Conservation (phyloP, 2,113 vertebrate species). For the Campylomormyrus numenius region DNA sequence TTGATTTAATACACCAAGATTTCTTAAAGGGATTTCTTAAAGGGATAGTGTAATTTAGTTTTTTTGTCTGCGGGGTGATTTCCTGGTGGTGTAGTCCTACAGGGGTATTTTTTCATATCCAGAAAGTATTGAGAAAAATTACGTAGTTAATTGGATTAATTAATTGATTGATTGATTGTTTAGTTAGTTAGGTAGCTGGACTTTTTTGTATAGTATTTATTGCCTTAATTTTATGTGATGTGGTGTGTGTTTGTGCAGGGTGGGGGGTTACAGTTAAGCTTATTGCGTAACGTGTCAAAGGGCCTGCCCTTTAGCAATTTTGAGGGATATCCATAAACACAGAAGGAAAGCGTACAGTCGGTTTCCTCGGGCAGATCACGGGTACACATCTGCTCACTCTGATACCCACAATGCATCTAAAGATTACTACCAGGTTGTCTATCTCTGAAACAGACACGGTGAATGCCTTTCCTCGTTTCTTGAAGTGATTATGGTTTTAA, state of each 20-base stretch:
- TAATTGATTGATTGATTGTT: neutral
- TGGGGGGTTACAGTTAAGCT: neutral
- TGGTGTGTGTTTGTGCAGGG: neutral
- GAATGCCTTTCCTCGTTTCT: neutral
- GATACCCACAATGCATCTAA: neutral
- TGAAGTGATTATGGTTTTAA: neutral
- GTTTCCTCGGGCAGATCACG: neutral
- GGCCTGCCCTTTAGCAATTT: neutral
- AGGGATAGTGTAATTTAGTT: neutral
- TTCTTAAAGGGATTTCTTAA: neutral
- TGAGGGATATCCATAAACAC: neutral
- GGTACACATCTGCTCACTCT: neutral
- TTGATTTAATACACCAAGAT: neutral
- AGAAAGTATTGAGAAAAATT: neutral
- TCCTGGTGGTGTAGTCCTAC: neutral
- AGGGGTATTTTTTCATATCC: neutral
- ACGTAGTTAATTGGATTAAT: neutral
- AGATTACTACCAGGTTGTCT: neutral
- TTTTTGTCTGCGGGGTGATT: neutral
- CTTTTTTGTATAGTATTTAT: neutral
- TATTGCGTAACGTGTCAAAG: neutral
- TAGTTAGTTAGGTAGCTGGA: neutral
- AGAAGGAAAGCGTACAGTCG: neutral
- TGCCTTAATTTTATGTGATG: neutral
- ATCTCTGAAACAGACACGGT: neutral